Base-by-base conservation (phyloP, 2,797 vertebrate genomes). In the Heterohyrax brucei region DNA sequence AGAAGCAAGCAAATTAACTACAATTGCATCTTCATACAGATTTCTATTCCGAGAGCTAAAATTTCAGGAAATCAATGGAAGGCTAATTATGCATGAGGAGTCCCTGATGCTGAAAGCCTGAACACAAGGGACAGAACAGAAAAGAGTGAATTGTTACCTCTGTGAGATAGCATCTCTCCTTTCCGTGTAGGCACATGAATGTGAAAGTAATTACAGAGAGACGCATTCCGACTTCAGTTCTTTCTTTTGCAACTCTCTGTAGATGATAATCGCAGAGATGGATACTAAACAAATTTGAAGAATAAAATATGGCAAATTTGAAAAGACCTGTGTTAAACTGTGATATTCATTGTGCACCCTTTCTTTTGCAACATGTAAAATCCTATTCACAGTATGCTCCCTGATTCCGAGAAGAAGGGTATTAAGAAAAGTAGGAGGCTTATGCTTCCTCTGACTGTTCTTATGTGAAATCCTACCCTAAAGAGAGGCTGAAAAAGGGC, bases 171-270 rank as follows among this genome's bases (percentile, higher is more conserved):
- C 72, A 93, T 90, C 97, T 96, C 91, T 73, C n/a, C 50, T 13
- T 79, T 22, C 1, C 75, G 62, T 28, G 87, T 6, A 93, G 6
- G 33, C n/a, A 53, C 82, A 66, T 33, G 70, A 85, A 90, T 93
- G 64, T 95, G 77, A 78, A 94, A 89, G 81, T 96, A 97, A 98
- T 98, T 95, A 96, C 66, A 79, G 91, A 94, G 76, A 98, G 86
- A 96, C 96, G 0, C 91, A 97, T n/a, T 59, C 93, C 93, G 97
- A 89, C 96, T 97, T 83, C 86, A 87, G 95, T 93, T 96, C 93
- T 98, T 98, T 94, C 97, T 95, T 97, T 97, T 97, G 95, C 4
- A 86, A 91, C 97, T 97, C 96, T 93, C 97, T 98, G 96, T 97
- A 95, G 95, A 95, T 96, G 95, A 39, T 91, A 95, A 97, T 96